Base-by-base conservation (phyloP, 2,888 invertebrate species). In the Germaria angustata region DNA sequence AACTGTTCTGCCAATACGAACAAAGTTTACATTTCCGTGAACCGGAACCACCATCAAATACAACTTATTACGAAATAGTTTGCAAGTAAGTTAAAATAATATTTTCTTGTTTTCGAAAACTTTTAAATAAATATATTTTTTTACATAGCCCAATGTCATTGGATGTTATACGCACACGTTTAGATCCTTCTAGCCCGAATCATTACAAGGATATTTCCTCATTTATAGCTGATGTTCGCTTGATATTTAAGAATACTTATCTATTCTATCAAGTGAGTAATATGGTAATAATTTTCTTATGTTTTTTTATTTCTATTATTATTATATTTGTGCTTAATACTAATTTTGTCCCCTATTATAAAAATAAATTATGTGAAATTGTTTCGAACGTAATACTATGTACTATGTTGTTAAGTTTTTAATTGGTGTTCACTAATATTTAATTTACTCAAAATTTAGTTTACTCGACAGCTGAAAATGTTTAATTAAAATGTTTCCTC, bases 1-100 rank as follows among this genome's bases (percentile, higher is more conserved):
- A 98, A 92, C 93, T 98, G 86, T 97, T 97, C 92, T 97, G 97
- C 91, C 97, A 98, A 92, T 96, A 96, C 90, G 97, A 97, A 90
- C 94, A 94, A 86, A 97, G 97, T 92, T 93, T 96, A 87, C 95
- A 95, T 82, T 98, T 98, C 92, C 94, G 98, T 88, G 96, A 97
- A 92, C 96, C 97, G 85, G 94, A 95, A 84, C 92, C 93, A 61
- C 95, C 95, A 88, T 95, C 95, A 91, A 92, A 93, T 91, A 88
- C 89, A 8, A 86, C 89, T 15, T 91, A 91, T 85, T 90, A 90
- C 86, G 91, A 91, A 85, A 90, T 91, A 85, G 88, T 91, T 80
- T 89, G 88, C 87, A 90, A 87, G 91, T 91, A 85, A 87, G 86
- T 86, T 39, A 11, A 32, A 0, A 4, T 6, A 22, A 51, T n/a